These are phyloP conservation scores for Siniperca undulata DNA, from an alignment of 2,797 vertebrate genomes.

Conservation along the genomic window DNA sequence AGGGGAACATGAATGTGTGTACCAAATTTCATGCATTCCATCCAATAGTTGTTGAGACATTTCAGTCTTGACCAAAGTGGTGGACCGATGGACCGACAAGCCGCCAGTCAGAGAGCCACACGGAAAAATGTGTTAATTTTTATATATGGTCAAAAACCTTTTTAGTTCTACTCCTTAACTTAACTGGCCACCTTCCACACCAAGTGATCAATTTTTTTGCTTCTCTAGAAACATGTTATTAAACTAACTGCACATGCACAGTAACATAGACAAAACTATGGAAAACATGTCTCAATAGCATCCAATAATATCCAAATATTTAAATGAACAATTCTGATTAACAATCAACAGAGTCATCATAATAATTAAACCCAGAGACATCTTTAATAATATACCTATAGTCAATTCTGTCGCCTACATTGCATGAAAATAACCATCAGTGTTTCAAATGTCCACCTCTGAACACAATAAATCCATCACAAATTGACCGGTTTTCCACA, in stretches of 20 bases:
- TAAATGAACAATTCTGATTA: not conserved
- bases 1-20: no score
- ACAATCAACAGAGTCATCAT: not conserved
- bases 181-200: no score
- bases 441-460: not conserved
- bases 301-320: not conserved
- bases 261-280: not conserved
- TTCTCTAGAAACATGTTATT: not conserved
- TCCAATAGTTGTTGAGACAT: no score
- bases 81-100: no score
- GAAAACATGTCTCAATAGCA: not conserved
- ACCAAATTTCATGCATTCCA: no score
- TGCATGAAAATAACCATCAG: not conserved
- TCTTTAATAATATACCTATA: not conserved
- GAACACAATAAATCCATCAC: conserved; percentile 20
- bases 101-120: not conserved
- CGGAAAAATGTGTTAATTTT: not conserved
- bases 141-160: not conserved
- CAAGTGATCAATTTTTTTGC: no score
- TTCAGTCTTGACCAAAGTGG: no score
- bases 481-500: conserved; percentile 40
- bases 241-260: not conserved
- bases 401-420: not conserved
- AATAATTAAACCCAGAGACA: not conserved
- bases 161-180: no score